phyloP scores from a whole-genome alignment of 2,797 vertebrate species.

The Esox masquinongy region DNA sequence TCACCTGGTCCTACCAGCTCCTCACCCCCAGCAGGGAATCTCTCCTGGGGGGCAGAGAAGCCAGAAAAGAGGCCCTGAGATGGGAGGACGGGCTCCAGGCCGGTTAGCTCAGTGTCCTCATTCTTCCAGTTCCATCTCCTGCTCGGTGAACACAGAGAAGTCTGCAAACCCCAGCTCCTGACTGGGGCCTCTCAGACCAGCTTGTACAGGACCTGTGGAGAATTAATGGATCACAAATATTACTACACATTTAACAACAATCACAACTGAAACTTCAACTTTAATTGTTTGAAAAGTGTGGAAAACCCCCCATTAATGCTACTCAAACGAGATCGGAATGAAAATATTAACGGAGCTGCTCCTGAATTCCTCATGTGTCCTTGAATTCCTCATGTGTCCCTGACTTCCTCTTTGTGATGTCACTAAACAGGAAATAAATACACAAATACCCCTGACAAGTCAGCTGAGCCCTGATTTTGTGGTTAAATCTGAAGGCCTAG shows the following conservation, averaged over 20 bases:
- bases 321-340: too few relatives aligned
- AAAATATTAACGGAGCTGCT: too few relatives aligned
- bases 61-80: slow-evolving; percentile 63
- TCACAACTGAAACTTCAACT: too few relatives aligned
- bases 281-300: too few relatives aligned
- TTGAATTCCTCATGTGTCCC: too few relatives aligned
- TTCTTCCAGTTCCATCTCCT: slow-evolving; percentile 44
- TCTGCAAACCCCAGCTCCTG: slow-evolving; percentile 81
- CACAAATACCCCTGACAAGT: too few relatives aligned
- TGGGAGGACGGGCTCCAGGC: slow-evolving; percentile 22
- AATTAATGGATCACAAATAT: background rate
- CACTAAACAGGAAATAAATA: too few relatives aligned
- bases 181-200: slow-evolving; percentile 45
- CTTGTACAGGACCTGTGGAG: slow-evolving; percentile 22
- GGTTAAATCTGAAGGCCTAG: too few relatives aligned
- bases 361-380: too few relatives aligned
- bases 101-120: slow-evolving; percentile 43
- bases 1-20: slow-evolving; percentile 10
- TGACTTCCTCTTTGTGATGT: too few relatives aligned
- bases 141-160: slow-evolving; percentile 80
- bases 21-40: slow-evolving; percentile 47
- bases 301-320: too few relatives aligned
- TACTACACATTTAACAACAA: background rate
- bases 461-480: too few relatives aligned
- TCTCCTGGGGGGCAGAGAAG: slow-evolving; percentile 27